Conservation (phyloP, 2,888 invertebrate species). For the Oscheius onirici region DNA sequence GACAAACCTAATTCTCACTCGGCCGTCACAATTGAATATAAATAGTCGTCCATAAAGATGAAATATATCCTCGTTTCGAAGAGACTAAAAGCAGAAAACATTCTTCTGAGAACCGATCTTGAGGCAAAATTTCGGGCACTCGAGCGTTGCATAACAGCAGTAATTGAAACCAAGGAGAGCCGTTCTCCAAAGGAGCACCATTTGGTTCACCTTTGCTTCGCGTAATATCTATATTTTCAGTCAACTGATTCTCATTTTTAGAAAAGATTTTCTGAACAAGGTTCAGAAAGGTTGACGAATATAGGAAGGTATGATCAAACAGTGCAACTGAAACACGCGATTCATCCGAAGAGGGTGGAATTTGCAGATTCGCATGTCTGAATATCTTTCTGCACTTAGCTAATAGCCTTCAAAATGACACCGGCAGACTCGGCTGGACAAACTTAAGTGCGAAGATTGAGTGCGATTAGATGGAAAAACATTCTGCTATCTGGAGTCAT, state of each 20-base stretch:
- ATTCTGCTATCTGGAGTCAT: background rate
- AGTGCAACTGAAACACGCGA: too few species aligned
- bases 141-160: background rate
- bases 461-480: background rate
- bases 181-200: background rate
- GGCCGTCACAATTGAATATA: background rate
- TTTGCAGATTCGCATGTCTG: conserved; percentile 5
- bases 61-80: background rate
- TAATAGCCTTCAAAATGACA: background rate
- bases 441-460: too few species aligned
- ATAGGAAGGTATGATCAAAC: too few species aligned
- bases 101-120: background rate
- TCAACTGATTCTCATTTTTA: too few species aligned
- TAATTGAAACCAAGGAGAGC: background rate
- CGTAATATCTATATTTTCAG: too few species aligned
- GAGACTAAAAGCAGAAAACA: background rate
- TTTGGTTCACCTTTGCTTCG: too few species aligned
- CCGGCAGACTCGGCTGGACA: too few species aligned
- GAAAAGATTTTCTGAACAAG: too few species aligned
- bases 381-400: background rate
- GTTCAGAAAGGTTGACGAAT: too few species aligned
- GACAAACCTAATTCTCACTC: background rate
- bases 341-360: background rate
- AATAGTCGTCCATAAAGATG: background rate
- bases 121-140: background rate